A percentile compares a stretch with the other conserved stretches of the same genome.
Conservation (phyloP, 2,113 vertebrate species). For the Clarias macrocephalus region DNA sequence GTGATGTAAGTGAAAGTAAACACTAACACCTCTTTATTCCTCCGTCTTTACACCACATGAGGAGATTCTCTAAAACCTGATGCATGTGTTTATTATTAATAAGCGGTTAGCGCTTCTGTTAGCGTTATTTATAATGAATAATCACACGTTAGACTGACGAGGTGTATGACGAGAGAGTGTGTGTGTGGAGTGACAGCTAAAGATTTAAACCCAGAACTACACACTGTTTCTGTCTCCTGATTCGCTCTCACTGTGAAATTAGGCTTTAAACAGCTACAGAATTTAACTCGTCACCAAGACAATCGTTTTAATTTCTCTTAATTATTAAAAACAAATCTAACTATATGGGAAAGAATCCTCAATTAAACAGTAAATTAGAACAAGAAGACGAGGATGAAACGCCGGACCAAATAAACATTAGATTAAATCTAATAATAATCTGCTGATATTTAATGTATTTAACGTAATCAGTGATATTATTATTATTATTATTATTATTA, state of each 20-base stretch:
- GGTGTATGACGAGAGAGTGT: background rate
- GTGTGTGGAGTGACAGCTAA: background rate
- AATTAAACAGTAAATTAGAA: background rate
- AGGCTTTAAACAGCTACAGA: background rate
- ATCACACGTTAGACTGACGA: background rate
- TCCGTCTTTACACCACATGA: background rate
- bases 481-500: no score
- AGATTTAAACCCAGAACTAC: background rate
- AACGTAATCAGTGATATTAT: no score
- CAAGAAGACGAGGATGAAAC: background rate
- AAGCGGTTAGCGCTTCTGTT: background rate
- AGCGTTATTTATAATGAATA: background rate
- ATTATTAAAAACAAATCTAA: background rate
- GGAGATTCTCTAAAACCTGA: background rate
- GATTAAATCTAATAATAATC: no score
- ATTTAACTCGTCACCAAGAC: background rate
- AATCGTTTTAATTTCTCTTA: background rate
- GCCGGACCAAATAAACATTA: no score
- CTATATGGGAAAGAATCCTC: background rate
- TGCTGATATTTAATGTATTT: no score
- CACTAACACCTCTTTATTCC: conserved; percentile 2
- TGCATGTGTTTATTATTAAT: conserved; percentile 6
- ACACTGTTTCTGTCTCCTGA: background rate
- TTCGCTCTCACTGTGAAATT: background rate
- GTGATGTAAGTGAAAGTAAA: conserved; percentile 21